Conservation (phyloP, 1,140 invertebrate species). For the Cepaea nemoralis region DNA sequence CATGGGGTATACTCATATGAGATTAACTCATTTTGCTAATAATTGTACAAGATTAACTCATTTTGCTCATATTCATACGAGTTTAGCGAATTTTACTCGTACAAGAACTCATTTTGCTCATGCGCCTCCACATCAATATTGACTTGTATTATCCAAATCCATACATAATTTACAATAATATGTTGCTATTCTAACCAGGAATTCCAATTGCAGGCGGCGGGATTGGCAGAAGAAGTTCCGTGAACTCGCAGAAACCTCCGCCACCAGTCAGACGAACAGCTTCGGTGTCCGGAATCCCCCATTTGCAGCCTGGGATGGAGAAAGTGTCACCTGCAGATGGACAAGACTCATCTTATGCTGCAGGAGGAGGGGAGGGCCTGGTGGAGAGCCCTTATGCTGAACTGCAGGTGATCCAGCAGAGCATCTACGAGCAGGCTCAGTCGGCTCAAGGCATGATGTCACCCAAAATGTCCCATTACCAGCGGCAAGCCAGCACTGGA, state of each 20-base stretch:
- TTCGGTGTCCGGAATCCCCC: conserved; percentile 78
- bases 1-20: too few relatives aligned
- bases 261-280: conserved; percentile 88
- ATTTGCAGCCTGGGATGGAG: conserved; percentile 41
- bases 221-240: conserved; percentile 72
- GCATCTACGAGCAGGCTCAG: conserved; percentile 46
- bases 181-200: background rate
- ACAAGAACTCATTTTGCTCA: too few relatives aligned
- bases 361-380: conserved; percentile 22
- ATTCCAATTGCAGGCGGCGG: background rate
- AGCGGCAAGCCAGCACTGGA: conserved; percentile 23
- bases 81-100: too few relatives aligned
- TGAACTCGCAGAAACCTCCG: conserved; percentile 81
- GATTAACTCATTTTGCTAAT: too few relatives aligned
- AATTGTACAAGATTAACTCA: too few relatives aligned
- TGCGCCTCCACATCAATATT: too few relatives aligned
- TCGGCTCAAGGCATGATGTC: conserved; percentile 34
- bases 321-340: conserved; percentile 53
- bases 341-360: conserved; percentile 42
- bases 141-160: too few relatives aligned
- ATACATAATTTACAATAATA: too few relatives aligned
- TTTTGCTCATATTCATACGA: too few relatives aligned
- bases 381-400: conserved; percentile 56
- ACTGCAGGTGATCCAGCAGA: conserved; percentile 57
- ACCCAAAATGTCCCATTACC: background rate